Evolutionary conservation across 1,140 invertebrate species (phyloP), one percentile per base, ranked within the genome.

Genomic region (Drosophila punjabiensis): DNA sequence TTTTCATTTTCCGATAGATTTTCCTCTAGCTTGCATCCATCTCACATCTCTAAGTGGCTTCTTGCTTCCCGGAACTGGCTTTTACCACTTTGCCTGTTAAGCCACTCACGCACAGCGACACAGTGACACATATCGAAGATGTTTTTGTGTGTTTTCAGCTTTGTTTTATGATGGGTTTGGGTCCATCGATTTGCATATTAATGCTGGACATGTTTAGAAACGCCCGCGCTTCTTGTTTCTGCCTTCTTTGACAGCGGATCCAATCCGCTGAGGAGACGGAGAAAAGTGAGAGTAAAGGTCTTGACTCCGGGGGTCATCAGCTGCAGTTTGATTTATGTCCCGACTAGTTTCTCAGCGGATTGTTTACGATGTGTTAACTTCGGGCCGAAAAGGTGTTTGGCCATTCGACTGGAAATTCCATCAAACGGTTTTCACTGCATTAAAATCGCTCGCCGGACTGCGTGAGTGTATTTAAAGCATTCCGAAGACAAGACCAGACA

Each of bases 211-310:
- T 90, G 82, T 80, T 69, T 78, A 75, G 77, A 74, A 76, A 90
- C 87, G 87, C 83, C 52, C 84, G 79, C 86, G 79, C 81, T 81
- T 59, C 76, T 85, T 82, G 69, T 89, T 89, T 84, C 79, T 71
- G 74, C 81, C 79, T 87, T 74, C 59, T 66, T 32, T 28, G 16
- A 30, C 28, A 52, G 9, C 11, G 33, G 43, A 32, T 35, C 35
- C 35, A 14, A 4, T n/a, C 11, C 9, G 11, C 7, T 32, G 59
- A 33, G 18, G 59, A 33, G 18, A 9, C 0, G 45, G 32, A 52
- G 67, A 77, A 89, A 89, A 89, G 85, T 90, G 87, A 89, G 86
- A 89, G 86, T 89, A 80, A 69, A 76, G 75, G 79, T 82, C 67
- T 90, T 55, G 59, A 43, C 48, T 64, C 28, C 58, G 65, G 65